Evolutionary conservation across 2,888 invertebrate species (phyloP).

Genomic region (Dryococelus australis): DNA sequence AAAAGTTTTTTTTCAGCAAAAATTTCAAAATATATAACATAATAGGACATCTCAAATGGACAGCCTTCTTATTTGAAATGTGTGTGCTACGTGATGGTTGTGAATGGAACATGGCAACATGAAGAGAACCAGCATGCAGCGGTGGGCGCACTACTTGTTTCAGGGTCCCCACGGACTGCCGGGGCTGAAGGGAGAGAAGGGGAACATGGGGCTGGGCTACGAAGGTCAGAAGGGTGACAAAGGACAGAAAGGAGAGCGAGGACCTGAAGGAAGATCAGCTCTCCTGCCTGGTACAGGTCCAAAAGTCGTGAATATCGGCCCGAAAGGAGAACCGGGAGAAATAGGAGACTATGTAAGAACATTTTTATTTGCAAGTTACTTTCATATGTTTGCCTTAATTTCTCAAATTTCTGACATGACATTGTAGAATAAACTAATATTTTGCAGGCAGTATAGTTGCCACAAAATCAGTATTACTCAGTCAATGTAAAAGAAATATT

Average conservation of each 20-base stretch:
- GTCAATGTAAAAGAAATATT: background rate
- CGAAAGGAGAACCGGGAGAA: constrained; percentile 54
- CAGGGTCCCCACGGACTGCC: constrained; percentile 74
- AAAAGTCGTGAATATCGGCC: constrained; percentile 49
- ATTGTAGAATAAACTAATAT: background rate
- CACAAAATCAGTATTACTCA: background rate
- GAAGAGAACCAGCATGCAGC: background rate
- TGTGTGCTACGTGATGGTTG: too few relatives aligned
- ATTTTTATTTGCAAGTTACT: background rate
- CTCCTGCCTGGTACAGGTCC: constrained; percentile 39
- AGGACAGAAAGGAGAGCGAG: constrained; percentile 70
- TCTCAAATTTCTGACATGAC: too few relatives aligned
- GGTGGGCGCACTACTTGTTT: background rate
- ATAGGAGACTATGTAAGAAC: constrained; percentile 46
- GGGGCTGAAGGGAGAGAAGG: constrained; percentile 75
- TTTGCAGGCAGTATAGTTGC: background rate
- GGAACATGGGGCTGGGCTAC: constrained; percentile 66
- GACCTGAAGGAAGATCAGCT: constrained; percentile 50
- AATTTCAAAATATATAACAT: too few relatives aligned
- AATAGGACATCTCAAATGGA: too few relatives aligned
- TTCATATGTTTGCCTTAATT: background rate
- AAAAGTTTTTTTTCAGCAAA: too few relatives aligned
- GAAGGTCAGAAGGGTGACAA: constrained; percentile 69
- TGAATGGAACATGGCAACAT: background rate
- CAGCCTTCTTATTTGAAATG: too few relatives aligned